Evolutionary conservation across 2,888 invertebrate species (phyloP).

Genomic region (Deroplatys truncata): DNA sequence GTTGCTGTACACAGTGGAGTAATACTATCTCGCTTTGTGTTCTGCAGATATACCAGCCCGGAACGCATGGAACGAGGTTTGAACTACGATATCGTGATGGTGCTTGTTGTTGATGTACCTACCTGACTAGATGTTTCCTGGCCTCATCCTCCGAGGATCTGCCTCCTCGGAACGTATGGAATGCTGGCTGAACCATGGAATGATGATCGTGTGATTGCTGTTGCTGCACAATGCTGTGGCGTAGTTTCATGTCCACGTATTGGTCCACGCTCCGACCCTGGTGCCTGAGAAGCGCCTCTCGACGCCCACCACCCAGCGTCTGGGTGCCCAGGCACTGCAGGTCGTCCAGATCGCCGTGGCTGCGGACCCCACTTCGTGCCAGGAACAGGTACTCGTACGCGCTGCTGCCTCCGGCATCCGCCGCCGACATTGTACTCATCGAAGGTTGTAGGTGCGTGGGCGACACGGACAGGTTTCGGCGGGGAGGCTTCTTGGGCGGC

Average conservation of each 20-base stretch:
- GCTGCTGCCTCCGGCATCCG: conserved; percentile 45
- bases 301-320: conserved; percentile 40
- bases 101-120: not conserved
- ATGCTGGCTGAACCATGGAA: not conserved
- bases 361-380: conserved; percentile 62
- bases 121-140: conserved; percentile 42
- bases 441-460: conserved; percentile 68
- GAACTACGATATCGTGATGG: too few species aligned
- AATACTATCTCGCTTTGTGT: too few species aligned
- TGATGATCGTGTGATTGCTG: not conserved
- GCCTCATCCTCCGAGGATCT: conserved; percentile 45
- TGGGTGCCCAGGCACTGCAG: conserved; percentile 40
- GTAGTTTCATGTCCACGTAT: conserved; percentile 61
- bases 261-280: conserved; percentile 74
- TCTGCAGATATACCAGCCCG: too few species aligned
- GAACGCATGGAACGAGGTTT: too few species aligned
- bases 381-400: conserved; percentile 62
- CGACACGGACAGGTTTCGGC: conserved; percentile 79
- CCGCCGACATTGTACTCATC: conserved; percentile 54
- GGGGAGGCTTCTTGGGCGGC: conserved; percentile 85
- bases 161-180: conserved; percentile 21
- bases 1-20: too few species aligned
- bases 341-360: conserved; percentile 68
- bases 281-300: conserved; percentile 44
- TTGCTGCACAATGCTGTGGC: not conserved